Base-by-base conservation (phyloP, 2,113 vertebrate species). In the Sapajus apella region DNA sequence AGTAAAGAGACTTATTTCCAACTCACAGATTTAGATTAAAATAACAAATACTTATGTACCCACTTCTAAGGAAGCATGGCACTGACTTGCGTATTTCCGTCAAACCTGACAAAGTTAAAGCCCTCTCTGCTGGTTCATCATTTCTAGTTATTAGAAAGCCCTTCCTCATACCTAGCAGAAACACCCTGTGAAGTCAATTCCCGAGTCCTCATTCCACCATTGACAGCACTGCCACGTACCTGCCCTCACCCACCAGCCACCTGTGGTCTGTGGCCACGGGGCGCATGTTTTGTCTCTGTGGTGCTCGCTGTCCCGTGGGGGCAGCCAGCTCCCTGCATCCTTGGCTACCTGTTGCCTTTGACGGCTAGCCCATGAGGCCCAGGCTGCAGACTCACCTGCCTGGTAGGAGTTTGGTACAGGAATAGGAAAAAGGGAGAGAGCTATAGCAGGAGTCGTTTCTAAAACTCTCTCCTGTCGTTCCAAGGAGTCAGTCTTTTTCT, bases 251-350 rank as follows among this genome's bases (percentile, higher is more conserved):
- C 9, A 45, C 12, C 25, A 16, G 91, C 70, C 56, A 21, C 17
- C 2, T 27, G 25, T 64, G 35, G 7, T 50, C 80, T 85, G 43
- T 76, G 35, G 43, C 80, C 16, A 5, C 4, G 8, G 79, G 27
- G 55, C 12, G 4, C 1, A 25, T 1, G 2, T 86, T 52, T 30
- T 66, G n/a, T 68, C 56, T 66, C 20, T 52, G n/a, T 32, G 43
- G 8, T 35, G 30, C 58, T 43, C 6, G 0, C 55, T 55, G 45
- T 43, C 58, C 23, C 8, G 0, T 30, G 52, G 30, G 1, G 61
- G 20, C 32, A 3, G 16, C 1, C 21, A 3, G 30, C 81, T 66
- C 82, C 43, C 4, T 17, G 18, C 11, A 3, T 52, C 25, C 25
- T 27, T 32, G 9, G 47, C 1, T 13, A 14, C 58, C 47, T 35